Evolutionary conservation across 2,113 vertebrate species (phyloP).

Genomic region (Psittacus erithacus): DNA sequence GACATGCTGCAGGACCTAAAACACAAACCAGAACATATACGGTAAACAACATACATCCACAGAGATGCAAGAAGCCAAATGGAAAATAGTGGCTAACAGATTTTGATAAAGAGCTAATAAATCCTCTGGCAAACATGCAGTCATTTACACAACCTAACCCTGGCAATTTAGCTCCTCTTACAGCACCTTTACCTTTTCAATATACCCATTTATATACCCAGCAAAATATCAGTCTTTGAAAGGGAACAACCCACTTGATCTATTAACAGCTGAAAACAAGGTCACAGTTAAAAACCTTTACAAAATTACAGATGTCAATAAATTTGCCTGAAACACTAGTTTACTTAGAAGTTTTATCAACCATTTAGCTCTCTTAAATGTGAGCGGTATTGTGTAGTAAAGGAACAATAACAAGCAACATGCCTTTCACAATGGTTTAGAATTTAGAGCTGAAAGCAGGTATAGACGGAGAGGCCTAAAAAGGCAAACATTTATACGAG

Average conservation of each 20-base stretch:
- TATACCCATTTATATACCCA: not conserved
- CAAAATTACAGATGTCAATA: not conserved
- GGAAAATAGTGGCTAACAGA: not conserved
- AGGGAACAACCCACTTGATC: not conserved
- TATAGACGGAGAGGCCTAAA: not conserved
- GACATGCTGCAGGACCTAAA: constrained; percentile 94
- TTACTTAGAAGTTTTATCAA: not conserved
- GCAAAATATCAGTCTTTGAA: not conserved
- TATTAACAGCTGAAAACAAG: not conserved
- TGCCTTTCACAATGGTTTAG: not conserved
- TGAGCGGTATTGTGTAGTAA: not conserved
- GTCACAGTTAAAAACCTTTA: not conserved
- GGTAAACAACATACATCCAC: not conserved
- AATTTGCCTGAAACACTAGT: not conserved
- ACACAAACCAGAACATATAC: not conserved
- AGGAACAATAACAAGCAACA: not conserved
- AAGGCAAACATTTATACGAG: not conserved
- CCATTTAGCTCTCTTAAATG: not conserved
- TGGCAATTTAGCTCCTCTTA: not conserved
- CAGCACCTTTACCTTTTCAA: not conserved
- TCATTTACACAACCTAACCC: not conserved
- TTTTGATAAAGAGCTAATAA: not conserved
- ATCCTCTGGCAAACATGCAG: not conserved
- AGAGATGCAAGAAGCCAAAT: not conserved
- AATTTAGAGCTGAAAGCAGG: not conserved